phyloP scores from a whole-genome alignment of 2,888 invertebrate species.

The Sarcophaga caerulescens region DNA sequence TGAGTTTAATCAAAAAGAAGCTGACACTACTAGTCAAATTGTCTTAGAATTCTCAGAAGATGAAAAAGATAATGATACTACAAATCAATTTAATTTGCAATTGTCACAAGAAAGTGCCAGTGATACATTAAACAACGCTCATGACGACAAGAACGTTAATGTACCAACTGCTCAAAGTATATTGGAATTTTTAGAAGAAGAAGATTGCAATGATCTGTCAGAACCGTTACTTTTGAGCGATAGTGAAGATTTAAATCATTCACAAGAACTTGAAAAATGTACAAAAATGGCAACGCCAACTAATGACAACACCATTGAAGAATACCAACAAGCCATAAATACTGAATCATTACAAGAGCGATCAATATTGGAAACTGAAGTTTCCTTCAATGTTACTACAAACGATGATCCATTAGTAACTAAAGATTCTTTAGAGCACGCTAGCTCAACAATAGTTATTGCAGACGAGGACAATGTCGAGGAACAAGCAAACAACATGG shows the following conservation, averaged over 20 bases:
- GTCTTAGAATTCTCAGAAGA: background rate
- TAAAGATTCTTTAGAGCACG: background rate
- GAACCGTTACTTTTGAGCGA: conserved; percentile 61
- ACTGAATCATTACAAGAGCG: conserved; percentile 24
- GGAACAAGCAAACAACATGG: background rate
- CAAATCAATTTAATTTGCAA: background rate
- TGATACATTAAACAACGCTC: too few relatives aligned
- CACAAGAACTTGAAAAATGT: conserved; percentile 8
- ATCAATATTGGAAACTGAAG: conserved; percentile 26
- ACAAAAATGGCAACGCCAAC: background rate
- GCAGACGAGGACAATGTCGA: background rate
- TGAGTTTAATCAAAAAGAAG: background rate
- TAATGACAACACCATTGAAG: conserved; percentile 7
- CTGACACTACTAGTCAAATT: background rate
- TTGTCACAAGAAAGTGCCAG: too few relatives aligned
- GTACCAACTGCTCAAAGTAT: background rate
- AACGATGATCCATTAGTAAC: conserved; percentile 43
- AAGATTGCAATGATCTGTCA: conserved; percentile 50
- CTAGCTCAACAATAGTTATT: background rate
- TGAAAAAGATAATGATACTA: background rate
- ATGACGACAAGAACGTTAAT: too few relatives aligned
- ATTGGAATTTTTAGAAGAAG: conserved; percentile 2
- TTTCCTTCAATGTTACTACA: background rate
- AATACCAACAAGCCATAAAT: background rate
- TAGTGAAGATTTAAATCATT: conserved; percentile 53